These are phyloP conservation scores for Heterochromis multidens DNA, from an alignment of 2,113 vertebrate species.

Conservation along the genomic window DNA sequence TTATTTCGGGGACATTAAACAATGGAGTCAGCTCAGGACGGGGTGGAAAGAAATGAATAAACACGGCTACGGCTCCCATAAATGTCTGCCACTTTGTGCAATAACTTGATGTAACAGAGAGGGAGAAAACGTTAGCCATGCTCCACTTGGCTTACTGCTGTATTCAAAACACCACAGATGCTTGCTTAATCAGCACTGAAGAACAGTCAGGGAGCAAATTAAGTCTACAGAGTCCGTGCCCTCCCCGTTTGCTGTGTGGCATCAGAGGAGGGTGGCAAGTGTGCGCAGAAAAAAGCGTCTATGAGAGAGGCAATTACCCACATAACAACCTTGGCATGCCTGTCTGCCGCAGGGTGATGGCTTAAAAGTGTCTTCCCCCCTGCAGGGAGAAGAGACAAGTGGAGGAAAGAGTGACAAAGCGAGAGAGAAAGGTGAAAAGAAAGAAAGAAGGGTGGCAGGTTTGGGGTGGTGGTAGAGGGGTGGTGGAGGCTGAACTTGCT, in stretches of 20 bases:
- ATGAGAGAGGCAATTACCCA: constrained; percentile 75
- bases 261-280: constrained; percentile 50
- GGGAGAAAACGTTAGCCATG: constrained; percentile 43
- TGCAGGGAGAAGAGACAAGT: constrained; percentile 53
- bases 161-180: constrained; percentile 66
- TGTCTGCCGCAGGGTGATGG: constrained; percentile 64
- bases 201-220: constrained; percentile 71
- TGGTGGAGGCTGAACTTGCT: constrained; percentile 45
- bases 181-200: constrained; percentile 71
- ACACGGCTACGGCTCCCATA: constrained; percentile 22
- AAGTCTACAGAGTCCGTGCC: constrained; percentile 63
- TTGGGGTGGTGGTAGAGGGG: constrained; percentile 7
- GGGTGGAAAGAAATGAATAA: constrained; percentile 24
- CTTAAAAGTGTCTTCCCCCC: constrained; percentile 67
- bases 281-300: constrained; percentile 56
- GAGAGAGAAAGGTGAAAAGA: constrained; percentile 53
- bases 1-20: constrained; percentile 52
- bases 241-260: constrained; percentile 50
- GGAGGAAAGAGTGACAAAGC: constrained; percentile 63
- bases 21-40: constrained; percentile 4
- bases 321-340: constrained; percentile 73
- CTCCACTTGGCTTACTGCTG: constrained; percentile 62
- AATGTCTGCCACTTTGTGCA: constrained; percentile 54
- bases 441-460: constrained; percentile 33
- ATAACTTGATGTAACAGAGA: constrained; percentile 52